Base-by-base conservation (phyloP, 1,140 invertebrate genomes). In the Lepidostoma basale region DNA sequence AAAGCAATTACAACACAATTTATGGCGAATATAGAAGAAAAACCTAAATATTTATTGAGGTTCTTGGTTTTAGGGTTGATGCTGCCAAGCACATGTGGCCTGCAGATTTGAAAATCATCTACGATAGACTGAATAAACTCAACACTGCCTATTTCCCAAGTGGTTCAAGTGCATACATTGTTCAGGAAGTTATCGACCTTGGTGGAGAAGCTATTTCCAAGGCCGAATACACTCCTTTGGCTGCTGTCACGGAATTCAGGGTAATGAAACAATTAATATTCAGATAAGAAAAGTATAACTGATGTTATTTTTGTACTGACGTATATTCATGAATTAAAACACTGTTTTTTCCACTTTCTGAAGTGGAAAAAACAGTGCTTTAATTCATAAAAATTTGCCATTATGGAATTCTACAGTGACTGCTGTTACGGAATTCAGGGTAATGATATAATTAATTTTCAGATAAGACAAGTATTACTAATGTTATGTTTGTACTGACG, bases 61-160 rank as follows among this genome's bases (percentile, higher is more conserved):
- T 26, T 42, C 26, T 69, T n/a, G n/a, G n/a, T n/a, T 71, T 25
- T 62, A 87, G 89, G 73, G 82, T 90, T 47, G 89, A 91, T 69
- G 90, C 90, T 16, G 87, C 90, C 0, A 93, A 93, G 74, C 91
- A 94, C 76, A 93, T 94, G 89, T 92, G 89, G 89, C 92, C 92
- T 0, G 73, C 68, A n/a, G 90, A 94, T 76, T 76, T 94, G 3
- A 69, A 79, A 36, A 75, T 78, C 3, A 91, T 93, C 58, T 88
- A 85, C 70, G 77, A 79, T 12, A 77, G 84, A 18, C 74, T 90
- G 0, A 81, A 87, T 1, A 83, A 90, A 75, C 77, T 92, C 22
- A 88, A 86, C 67, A 83, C 81, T 0, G 75, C 77, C 0, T 84
- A 86, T 66, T 92, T 92, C 76, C 77, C 83, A 2, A 69, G 74